Evolutionary conservation across 1,140 invertebrate species (phyloP), one percentile per base, ranked within the genome.

Genomic region (Mamestra configurata): DNA sequence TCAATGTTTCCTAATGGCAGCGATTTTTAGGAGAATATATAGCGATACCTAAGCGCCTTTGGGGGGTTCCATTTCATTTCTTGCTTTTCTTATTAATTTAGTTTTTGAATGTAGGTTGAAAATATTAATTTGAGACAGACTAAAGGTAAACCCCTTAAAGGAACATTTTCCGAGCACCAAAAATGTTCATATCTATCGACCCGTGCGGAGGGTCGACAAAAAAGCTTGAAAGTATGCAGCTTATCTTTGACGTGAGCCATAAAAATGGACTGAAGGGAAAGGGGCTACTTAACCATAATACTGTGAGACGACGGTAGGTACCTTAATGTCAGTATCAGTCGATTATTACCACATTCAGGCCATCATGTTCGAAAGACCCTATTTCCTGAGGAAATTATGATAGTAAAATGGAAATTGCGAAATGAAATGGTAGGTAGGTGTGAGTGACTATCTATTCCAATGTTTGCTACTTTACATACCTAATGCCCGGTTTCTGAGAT

Each of bases 261-360:
- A 76, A 76, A 76, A 76, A 76, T 76, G 73, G 73, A 76, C 73
- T 64, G 57, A 59, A 61, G 73, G 55, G 40, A 76, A 70, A 76
- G 59, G 55, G 73, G 55, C 57, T 61, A 76, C 57, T 76, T 64
- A 64, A 5, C 24, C 55, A 76, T 76, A 51, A 76, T 49, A 24
- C 57, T 76, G 53, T 51, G 5, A 70, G 66, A 70, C 8, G 59
- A 64, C 22, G 40, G 37, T 43, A n/a, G 37, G 57, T 49, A 76
- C 73, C 73, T 61, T 76, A 64, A 76, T 76, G 73, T 64, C 40
- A 64, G 57, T 64, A 75, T 75, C 71, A 75, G 20, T 43, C 71
- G 53, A 61, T 76, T 64, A 76, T 59, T 49, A 24, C 73, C 20
- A 64, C 73, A 59, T 31, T 31, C 22, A 24, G 22, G 20, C 40